Evolutionary conservation across 2,888 invertebrate species (phyloP), one percentile per base, ranked within the genome.

Genomic region (Drosophila mulleri): DNA sequence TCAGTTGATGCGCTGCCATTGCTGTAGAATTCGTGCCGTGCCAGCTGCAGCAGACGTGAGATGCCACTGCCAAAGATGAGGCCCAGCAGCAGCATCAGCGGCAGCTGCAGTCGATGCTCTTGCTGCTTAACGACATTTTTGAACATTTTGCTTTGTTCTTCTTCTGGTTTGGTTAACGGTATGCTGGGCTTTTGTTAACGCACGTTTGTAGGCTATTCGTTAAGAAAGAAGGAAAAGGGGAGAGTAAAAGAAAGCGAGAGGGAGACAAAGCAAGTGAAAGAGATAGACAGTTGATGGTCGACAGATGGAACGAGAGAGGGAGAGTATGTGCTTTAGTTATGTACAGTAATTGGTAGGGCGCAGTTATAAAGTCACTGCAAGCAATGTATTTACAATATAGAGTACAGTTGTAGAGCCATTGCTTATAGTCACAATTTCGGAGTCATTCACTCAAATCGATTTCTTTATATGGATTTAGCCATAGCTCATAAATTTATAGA

Each of bases 21-120:
- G 18, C 44, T 42, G 41, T 47, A 14, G 37, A 69, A 50, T 18
- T 66, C 47, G 42, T 45, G 50, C 7, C 68, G 79, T 0, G 42
- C 61, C 0, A 70, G 68, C 16, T 83, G 83, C 67, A 91, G 39
- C 8, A 92, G 67, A 59, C 83, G 88, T 14, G 92, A 90, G 20
- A 92, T 58, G 6, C 80, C 71, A 39, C 89, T 78, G 14, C 92
- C 92, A 63, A 88, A 81, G 23, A 88, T 70, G 47, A 92, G 66
- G 11, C 92, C 92, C 20, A 88, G 52, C 37, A 90, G 65, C 11
- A 92, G 66, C 58, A 88, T 83, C 8, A 83, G 53, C 41, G 91
- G 32, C 29, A 88, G 65, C 63, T 89, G 82, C 42, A 80, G 8
- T 29, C 65, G 72, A 35, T 79, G 76, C 18, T 73, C 69, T 8